Evolutionary conservation across 1,140 invertebrate genomes (phyloP), one percentile per base, ranked within the genome.

Genomic region (Thrips palmi): DNA sequence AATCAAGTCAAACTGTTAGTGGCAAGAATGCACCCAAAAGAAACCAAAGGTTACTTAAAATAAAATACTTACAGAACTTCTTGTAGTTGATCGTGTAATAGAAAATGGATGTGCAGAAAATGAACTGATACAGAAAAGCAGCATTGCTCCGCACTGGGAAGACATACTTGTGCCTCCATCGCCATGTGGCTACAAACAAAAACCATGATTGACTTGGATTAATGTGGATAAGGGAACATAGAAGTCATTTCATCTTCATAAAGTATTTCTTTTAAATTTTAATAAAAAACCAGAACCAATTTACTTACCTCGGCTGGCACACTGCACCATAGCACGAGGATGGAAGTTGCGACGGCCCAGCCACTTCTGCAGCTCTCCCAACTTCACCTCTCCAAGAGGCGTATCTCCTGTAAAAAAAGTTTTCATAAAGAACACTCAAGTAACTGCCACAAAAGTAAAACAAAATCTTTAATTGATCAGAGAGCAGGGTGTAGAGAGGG

Each of bases 151-250:
- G 69, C 54, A 71, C 78, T 6, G 83, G 76, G 42, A 75, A 71
- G 29, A 78, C 53, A 51, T 87, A 91, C 51, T 86, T 87, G 54
- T 86, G 77, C 48, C 84, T 71, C 85, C 85, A 91, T 52, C 82
- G 73, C 85, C 85, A 91, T 56, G 64, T 86, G 23, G 72, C 82
- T 79, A 46, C n/a, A n/a, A n/a, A n/a, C n/a, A 4, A 59, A 64
- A 41, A 39, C 40, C 45, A 11, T 47, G 39, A 40, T 22, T 3
- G 12, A 33, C 14, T 6, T 5, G n/a, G n/a, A n/a, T n/a, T 23
- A 38, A 8, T 14, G 11, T 11, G 8, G 22, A 11, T 35, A 8
- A 5, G 8, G 4, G 15, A 20, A n/a, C n/a, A n/a, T n/a, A n/a
- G n/a, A n/a, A n/a, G n/a, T n/a, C n/a, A 11, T 8, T 11, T 5